These are phyloP conservation scores for Formica exsecta DNA, from an alignment of 1,140 invertebrate genomes.

Conservation along the genomic window DNA sequence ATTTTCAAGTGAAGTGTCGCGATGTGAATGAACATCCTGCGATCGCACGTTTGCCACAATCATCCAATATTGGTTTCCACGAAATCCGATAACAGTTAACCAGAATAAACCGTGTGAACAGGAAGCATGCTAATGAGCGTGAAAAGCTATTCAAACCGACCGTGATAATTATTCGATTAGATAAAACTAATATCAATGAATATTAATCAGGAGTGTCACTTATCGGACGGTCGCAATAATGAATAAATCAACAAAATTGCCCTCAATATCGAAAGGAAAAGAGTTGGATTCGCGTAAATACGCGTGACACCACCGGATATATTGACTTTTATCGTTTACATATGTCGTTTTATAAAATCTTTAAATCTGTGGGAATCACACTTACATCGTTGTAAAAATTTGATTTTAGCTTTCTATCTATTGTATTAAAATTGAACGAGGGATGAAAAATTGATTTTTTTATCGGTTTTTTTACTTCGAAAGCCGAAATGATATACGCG, in stretches of 20 bases:
- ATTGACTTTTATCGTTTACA: background rate
- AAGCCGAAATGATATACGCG: background rate
- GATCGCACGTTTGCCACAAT: conserved; percentile 16
- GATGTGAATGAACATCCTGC: conserved; percentile 21
- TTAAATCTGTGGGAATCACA: background rate
- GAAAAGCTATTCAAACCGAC: conserved; percentile 41
- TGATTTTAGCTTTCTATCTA: background rate
- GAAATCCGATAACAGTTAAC: conserved; percentile 54
- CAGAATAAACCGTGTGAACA: conserved; percentile 40
- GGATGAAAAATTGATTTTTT: conserved; percentile 28
- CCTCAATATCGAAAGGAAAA: background rate
- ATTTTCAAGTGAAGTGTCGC: background rate
- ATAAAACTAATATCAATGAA: conserved; percentile 50
- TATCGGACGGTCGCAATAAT: background rate
- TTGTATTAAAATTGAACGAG: conserved; percentile 20
- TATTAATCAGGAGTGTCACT: conserved; percentile 19
- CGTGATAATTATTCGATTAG: conserved; percentile 45
- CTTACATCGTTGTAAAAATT: background rate
- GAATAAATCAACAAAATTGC: conserved; percentile 16
- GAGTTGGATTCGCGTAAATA: background rate
- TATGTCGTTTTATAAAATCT: background rate
- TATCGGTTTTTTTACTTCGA: background rate
- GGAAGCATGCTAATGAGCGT: conserved; percentile 40
- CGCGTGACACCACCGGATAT: no score
- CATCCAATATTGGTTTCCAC: conserved; percentile 34